phyloP scores from a whole-genome alignment of 1,140 invertebrate genomes.

The Ceratina japonica region DNA sequence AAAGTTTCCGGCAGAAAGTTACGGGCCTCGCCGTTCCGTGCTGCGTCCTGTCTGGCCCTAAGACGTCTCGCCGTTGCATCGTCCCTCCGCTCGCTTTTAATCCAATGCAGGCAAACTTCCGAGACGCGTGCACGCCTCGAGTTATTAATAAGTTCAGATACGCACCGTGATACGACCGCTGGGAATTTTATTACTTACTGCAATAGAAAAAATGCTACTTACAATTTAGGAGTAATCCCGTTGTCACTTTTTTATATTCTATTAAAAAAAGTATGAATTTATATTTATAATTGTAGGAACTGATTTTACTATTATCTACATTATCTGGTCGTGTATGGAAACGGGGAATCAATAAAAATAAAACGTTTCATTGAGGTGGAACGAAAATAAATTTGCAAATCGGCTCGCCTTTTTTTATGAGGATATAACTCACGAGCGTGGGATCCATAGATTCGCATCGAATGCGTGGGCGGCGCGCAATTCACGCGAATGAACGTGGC shows the following conservation, averaged over 20 bases:
- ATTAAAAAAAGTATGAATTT: too few species aligned
- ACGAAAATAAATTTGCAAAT: slow-evolving; percentile 10
- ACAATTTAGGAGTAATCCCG: too few species aligned
- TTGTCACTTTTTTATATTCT: too few species aligned
- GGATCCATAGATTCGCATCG: not conserved
- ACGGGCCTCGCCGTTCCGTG: not conserved
- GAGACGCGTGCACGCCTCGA: not conserved
- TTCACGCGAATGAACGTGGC: not conserved
- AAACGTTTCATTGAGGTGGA: not conserved
- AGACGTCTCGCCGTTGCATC: not conserved
- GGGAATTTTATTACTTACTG: slow-evolving; percentile 10
- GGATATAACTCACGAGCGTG: not conserved
- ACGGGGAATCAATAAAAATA: not conserved
- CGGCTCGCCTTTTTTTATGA: not conserved
- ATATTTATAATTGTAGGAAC: too few species aligned
- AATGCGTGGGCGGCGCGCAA: not conserved
- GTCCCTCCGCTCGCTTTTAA: not conserved
- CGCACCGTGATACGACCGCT: too few species aligned
- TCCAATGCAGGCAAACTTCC: not conserved
- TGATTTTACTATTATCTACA: not conserved
- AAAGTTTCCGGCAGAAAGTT: slow-evolving; percentile 33
- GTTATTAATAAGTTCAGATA: slow-evolving; percentile 1
- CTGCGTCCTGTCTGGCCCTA: not conserved
- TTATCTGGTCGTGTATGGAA: not conserved
- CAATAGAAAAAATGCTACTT: too few species aligned